Base-by-base conservation (phyloP, 2,888 invertebrate genomes). In the Drosophila diplacantha region DNA sequence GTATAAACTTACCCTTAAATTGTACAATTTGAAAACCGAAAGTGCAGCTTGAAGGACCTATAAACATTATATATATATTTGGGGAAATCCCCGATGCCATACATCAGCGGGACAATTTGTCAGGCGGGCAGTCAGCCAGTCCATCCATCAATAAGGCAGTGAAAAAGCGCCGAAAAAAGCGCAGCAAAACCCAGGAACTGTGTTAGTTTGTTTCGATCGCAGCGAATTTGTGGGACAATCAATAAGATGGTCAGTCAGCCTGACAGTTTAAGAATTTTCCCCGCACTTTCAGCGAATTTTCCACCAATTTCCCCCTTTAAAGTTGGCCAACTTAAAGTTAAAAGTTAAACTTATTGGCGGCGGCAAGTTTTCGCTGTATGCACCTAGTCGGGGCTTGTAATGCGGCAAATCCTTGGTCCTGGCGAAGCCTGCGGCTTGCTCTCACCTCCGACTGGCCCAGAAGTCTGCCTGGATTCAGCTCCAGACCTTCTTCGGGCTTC, bases 31-130 rank as follows among this genome's bases (percentile, higher is more conserved):
- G 5, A 32, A 46, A 46, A 20, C 31, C 16, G 34, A 47, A 57
- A 61, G 57, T 57, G 32, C 49, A 35, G 62, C 24, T 52, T 39
- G 44, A 44, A 50, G 47, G 70, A 68, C 62, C 43, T n/a, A 11
- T 38, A 5, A 18, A 37, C 9, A 9, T 18, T 14, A 39, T 38
- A 14, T 38, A 20, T 37, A 18, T 18, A 5, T 37, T 5, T 2
- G 11, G 18, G 5, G 11, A 37, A 37, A 2, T 4, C 53, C 54
- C 55, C 55, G 61, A 61, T 56, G 41, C 59, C 63, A 77, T 74
- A 75, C 68, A 75, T 75, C 78, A 75, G 69, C 34, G 59, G 35
- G 52, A 56, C 75, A 69, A 75, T 75, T 69, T 75, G 75, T 77
- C 75, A 75, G 71, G 64, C 75, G 68, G 61, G 57, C 71, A 71